Evolutionary conservation across 1,140 invertebrate species (phyloP), one percentile per base, ranked within the genome.

Genomic region (Druon quercuslanigerum): DNA sequence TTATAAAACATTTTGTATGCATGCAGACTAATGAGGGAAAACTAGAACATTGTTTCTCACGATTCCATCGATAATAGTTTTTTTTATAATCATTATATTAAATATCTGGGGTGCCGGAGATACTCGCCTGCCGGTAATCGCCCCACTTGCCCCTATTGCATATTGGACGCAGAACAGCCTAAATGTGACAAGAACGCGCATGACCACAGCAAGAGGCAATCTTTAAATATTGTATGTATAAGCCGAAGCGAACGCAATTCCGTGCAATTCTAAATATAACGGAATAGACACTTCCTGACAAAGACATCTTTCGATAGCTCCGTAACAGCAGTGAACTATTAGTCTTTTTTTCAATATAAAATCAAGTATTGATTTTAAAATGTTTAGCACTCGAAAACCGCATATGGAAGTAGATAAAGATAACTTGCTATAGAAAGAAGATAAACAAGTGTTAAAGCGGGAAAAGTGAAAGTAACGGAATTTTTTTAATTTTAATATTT

Each of bases 241-340:
- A 66, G 13, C 60, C 60, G 25, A 40, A 66, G 60, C 20, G 60
- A 66, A 16, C 60, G 60, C 46, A 66, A 66, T 40, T 66, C 60
- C 46, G 16, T 33, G 60, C 46, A 66, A 66, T 40, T 66, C 60
- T 66, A 66, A 66, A 66, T 66, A 66, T 66, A n/a, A 66, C 60
- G 33, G n/a, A 33, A 66, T 66, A 40, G 25, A 46, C 14, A 66
- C 9, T 33, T 66, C 17, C 40, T 66, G 33, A 14, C 5, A 7
- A 46, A 14, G 25, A 60, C 19, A 33, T 11, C 14, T 14, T 60
- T 40, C 25, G 16, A 66, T 40, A 66, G 60, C 60, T 66, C 14
- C 16, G 33, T 16, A 66, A 66, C 46, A 66, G n/a, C 13, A 33
- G 13, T 19, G 54, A 14, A 46, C 7, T 40, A 16, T 16, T 66